phyloP scores from a whole-genome alignment of 2,113 vertebrate genomes.

The Choloepus hoffmanni region DNA sequence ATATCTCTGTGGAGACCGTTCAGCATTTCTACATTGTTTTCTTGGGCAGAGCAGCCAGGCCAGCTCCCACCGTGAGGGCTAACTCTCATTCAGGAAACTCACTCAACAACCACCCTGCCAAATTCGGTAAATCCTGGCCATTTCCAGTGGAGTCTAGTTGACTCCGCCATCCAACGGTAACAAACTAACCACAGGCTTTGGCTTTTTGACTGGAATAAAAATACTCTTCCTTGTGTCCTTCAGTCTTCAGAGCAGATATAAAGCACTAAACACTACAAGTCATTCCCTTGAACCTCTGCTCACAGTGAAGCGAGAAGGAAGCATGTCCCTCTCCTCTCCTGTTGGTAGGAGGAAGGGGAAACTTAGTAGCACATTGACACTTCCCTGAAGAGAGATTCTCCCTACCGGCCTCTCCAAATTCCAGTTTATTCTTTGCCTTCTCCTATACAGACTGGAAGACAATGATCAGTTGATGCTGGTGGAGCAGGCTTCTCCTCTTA shows the following conservation, averaged over 20 bases:
- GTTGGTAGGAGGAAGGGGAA: background rate
- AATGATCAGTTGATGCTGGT: background rate
- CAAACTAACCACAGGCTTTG: background rate
- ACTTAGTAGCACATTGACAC: background rate
- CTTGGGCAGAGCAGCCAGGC: background rate
- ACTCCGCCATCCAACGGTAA: background rate
- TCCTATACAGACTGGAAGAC: background rate
- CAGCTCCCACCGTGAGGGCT: background rate
- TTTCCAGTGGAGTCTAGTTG: background rate
- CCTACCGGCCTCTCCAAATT: background rate
- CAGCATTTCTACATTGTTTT: background rate
- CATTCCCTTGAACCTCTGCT: background rate
- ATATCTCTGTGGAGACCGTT: background rate
- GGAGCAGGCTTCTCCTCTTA: background rate
- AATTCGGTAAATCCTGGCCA: background rate
- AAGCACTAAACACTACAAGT: background rate
- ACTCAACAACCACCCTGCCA: background rate
- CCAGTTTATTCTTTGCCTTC: background rate
- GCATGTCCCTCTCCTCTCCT: background rate
- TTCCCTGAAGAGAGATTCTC: background rate
- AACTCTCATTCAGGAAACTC: background rate
- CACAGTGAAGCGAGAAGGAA: background rate
- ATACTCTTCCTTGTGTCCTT: background rate
- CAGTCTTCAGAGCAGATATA: background rate
- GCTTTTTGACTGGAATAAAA: background rate